Evolutionary conservation across 2,888 invertebrate species (phyloP), one percentile per base, ranked within the genome.

Genomic region (Drosophila mimetica): DNA sequence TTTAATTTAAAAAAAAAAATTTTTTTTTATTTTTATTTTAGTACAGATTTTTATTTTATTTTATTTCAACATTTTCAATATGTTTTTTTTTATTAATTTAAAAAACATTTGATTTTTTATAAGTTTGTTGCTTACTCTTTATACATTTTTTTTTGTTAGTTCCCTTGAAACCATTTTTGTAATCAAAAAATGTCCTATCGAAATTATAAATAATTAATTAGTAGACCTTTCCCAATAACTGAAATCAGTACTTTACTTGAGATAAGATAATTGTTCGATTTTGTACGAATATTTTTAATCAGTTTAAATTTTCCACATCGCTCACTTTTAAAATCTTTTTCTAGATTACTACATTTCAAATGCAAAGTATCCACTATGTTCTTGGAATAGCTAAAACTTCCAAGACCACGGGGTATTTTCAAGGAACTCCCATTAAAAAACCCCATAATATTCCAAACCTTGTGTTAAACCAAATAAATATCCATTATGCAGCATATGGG

Each of bases 391-490:
- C 2, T n/a, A 34, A 32, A 34, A 54, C 20, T 32, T 46, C 20
- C 48, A 20, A 8, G 48, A 30, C 50, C 41, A 2, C 20, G 48
- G 20, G 53, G 11, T 20, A 20, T 11, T 20, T 20, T 30, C 1
- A 5, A 6, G n/a, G 32, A 25, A 30, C 41, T 9, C n/a, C 14
- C 9, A 37, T 30, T n/a, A n/a, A 59, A 16, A 41, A 28, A 30
- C 0, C 42, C 53, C 42, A 1, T 11, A 13, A 46, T 28, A 63
- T 37, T 25, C n/a, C 11, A 18, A 20, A 34, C 9, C 18, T 39
- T 53, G 42, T 36, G 20, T 28, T 25, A 14, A 47, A 47, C 16
- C 7, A 18, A 9, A 47, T n/a, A 9, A 3, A 42, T 36, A 52
- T 14, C 9, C 41, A 41, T 11, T n/a, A n/a, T 42, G 22, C 42